Evolutionary conservation across 2,888 invertebrate genomes (phyloP).

Genomic region (Nephrotoma guestfalica): DNA sequence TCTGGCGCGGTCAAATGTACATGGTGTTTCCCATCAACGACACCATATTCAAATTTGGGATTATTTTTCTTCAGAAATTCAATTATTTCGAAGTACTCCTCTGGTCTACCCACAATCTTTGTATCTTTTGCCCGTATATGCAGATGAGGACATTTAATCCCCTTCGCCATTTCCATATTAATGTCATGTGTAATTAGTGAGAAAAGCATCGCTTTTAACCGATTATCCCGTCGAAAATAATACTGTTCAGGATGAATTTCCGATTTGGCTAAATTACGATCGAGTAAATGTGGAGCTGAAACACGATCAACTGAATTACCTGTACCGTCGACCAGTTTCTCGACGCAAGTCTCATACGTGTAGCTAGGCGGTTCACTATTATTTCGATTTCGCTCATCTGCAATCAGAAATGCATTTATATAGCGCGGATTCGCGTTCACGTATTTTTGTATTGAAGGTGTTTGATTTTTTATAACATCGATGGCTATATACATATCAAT

Average conservation of each 20-base stretch:
- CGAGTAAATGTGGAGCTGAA: conserved; percentile 37
- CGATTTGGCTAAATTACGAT: conserved; percentile 41
- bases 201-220: conserved; percentile 36
- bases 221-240: conserved; percentile 48
- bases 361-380: conserved; percentile 44
- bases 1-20: conserved; percentile 14
- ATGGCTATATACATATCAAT: conserved; percentile 25
- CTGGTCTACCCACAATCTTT: conserved; percentile 38
- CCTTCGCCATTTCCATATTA: conserved; percentile 37
- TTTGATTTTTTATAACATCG: conserved; percentile 12
- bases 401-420: conserved; percentile 22
- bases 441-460: conserved; percentile 20
- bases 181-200: conserved; percentile 27
- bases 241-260: conserved; percentile 40
- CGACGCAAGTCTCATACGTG: conserved; percentile 42
- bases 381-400: conserved; percentile 26
- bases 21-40: conserved; percentile 57
- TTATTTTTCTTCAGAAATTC: conserved; percentile 36
- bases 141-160: conserved; percentile 47
- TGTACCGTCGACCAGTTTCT: conserved; percentile 40
- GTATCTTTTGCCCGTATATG: conserved; percentile 44
- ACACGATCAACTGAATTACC: conserved; percentile 40
- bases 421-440: conserved; percentile 17
- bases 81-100: conserved; percentile 22
- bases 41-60: conserved; percentile 40